Evolutionary conservation across 2,888 invertebrate species (phyloP), one percentile per base, ranked within the genome.

Genomic region (Drosophila nigricruria): DNA sequence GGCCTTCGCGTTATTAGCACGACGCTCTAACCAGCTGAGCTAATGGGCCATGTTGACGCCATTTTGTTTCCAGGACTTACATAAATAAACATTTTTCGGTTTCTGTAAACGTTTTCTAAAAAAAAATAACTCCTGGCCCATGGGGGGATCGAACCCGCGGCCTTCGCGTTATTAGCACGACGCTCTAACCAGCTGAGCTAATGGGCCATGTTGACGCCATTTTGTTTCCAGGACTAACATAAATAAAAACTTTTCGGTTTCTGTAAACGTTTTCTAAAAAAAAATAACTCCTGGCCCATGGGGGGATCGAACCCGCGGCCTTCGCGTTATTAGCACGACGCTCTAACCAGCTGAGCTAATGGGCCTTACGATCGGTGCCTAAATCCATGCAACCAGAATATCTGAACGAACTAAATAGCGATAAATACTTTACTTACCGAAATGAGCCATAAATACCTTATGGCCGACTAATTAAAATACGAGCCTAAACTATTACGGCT

Each of bases 111-210:
- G 23, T 20, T 34, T 3, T 27, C 6, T 1, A 30, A 30, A 50
- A 20, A 50, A 25, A 42, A 56, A 42, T 6, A 16, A 2, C 1
- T 12, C 0, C 10, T 93, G 91, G 92, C 92, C 91, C 92, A 92
- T 92, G 92, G 76, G 92, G 91, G 93, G 93, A 92, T 92, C 93
- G 93, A 93, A 93, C 93, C 92, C 92, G 90, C 92, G 92, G 90
- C 92, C 92, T 92, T 93, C 92, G 92, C 92, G 92, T 93, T 92
- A 93, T 92, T 93, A 93, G 93, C 92, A 93, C 93, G 92, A 92
- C 92, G 93, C 93, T 93, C 93, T 93, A 93, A 90, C 93, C 92
- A 92, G 88, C 92, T 93, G 93, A 92, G 93, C 92, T 92, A 93
- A 92, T 92, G 92, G 92, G 92, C 92, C 92, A 1, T n/a, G 9